Evolutionary conservation across 2,888 invertebrate species (phyloP), one percentile per base, ranked within the genome.

Genomic region (Andrena bicolor): DNA sequence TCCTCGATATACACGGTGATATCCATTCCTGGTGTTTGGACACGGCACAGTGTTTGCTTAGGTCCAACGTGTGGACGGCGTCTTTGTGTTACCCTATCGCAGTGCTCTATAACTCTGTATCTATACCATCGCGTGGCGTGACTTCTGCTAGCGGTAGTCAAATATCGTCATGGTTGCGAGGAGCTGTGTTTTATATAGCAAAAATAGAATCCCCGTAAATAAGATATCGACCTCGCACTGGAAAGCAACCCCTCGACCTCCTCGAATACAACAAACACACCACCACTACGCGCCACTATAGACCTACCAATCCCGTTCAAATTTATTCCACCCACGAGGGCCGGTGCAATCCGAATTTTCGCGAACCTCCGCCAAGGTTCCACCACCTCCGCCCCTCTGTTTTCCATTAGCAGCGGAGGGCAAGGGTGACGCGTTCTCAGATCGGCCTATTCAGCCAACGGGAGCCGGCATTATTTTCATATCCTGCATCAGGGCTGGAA

Each of bases 401-500:
- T 64, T 69, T 41, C 76, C 76, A 80, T 76, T 65, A 53, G 41
- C 65, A n/a, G 26, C 7, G n/a, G 41, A 16, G 8, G 13, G 10
- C 10, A 8, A n/a, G 16, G 35, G 16, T 23, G 66, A 51, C 32
- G 66, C 51, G 66, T 56, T 49, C 68, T 51, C 48, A 81, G 61
- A 73, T 72, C 30, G 64, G n/a, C 10, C 65, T 58, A 69, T 73
- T 69, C 73, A 35, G 26, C 23, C 26, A 26, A 23, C 1, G 1
- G 20, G 26, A 13, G 16, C 28, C 61, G 16, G 49, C 77, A 69
- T 85, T 85, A 81, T 75, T 75, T 75, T 78, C 72, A 69, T 51
- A 73, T 69, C 63, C 48, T 72, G 26, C 32, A 26, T 10, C 51
- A 51, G n/a, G 1, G 30, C 20, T 13, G 35, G 53, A 35, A 73